Evolutionary conservation across 92 coral and sea anemone genomes (phyloP).

Genomic region (Actinernus sp.): DNA sequence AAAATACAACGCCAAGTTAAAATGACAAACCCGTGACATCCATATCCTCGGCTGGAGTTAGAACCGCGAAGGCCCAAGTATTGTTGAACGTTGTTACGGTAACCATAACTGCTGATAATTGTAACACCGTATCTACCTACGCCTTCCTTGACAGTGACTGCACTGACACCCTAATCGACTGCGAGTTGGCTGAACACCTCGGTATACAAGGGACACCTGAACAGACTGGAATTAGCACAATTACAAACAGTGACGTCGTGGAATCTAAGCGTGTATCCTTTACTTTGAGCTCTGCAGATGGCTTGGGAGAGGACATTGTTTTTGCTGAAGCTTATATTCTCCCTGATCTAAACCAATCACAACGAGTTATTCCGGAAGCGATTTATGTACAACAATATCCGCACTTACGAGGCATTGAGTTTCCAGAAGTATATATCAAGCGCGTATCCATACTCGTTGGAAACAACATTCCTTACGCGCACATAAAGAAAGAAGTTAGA

Average conservation of each 20-base stretch:
- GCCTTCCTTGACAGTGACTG: conserved; percentile 67
- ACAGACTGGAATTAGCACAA: conserved; percentile 25
- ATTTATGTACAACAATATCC: conserved; percentile 11
- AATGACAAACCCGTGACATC: conserved; percentile 7
- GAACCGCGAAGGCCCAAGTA: conserved; percentile 1
- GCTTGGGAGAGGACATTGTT: conserved; percentile 12
- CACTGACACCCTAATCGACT: conserved; percentile 58
- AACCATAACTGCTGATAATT: conserved; percentile 6
- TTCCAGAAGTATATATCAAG: conserved; percentile 15
- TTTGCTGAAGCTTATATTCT: conserved; percentile 35
- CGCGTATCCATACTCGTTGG: conserved; percentile 28
- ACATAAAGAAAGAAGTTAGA: conserved; percentile 24
- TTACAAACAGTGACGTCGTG: conserved; percentile 16
- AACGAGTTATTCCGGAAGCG: conserved; percentile 34
- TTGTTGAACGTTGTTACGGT: conserved; percentile 27
- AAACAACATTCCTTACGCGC: conserved; percentile 15
- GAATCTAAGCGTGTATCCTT: conserved; percentile 22
- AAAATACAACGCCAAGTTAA: no score
- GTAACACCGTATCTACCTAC: conserved; percentile 48
- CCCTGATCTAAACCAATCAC: conserved; percentile 29
- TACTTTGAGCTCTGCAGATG: conserved; percentile 23
- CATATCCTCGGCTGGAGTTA: conserved; percentile 18
- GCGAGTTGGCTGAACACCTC: conserved; percentile 42
- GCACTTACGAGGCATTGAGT: conserved; percentile 16
- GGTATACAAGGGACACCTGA: conserved; percentile 17